Evolutionary conservation across 2,797 vertebrate species (phyloP), one percentile per base, ranked within the genome.

Genomic region (Parotocinclus haroldoi): DNA sequence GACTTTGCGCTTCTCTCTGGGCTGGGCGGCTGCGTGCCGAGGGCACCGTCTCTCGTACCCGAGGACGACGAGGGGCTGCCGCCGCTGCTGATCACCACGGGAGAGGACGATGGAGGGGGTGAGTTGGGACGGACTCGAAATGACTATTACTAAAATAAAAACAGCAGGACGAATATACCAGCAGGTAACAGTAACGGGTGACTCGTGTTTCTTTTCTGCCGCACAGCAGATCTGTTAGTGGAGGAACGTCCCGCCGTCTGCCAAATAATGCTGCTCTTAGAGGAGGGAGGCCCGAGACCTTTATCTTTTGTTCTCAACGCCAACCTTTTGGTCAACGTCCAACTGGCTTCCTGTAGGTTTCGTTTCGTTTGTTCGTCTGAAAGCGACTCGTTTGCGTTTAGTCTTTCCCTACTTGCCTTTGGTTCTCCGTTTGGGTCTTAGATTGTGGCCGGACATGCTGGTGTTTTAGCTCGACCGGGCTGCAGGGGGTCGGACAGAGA

Each of bases 291-390:
- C 46, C 88, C 88, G 8, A 87, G 81, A 66, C 91, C 90, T 51
- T 76, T 96, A 80, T 96, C 91, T 0, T 98, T 99, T 68, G 87
- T 96, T 12, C 83, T 99, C 64, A 98, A 96, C 68, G 87, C 91
- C 73, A 98, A 98, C 83, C 86, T 99, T 40, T 88, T 98, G 17
- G 88, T 96, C 76, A 96, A 95, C 68, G 88, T 98, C 79, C 95
- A 92, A 75, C 82, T 95, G 63, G 78, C 92, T n/a, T 85, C 86
- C 71, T 92, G 96, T 99, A 89, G 91, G 96, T 92, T 27, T 53
- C 9, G 27, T 27, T 27, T 27, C 27, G 2, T 27, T 2, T 27
- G 27, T 27, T 44, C 42, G 4, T 44, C 0, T 44, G 12, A 44
- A 44, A 44, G 3, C 3, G 10, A 3, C 3, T 3, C 42, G 7